Conservation (phyloP, 30 jellyfish, hydroid and myxozoan genomes). For the Aurelia aurita complex sp. Pacific region DNA sequence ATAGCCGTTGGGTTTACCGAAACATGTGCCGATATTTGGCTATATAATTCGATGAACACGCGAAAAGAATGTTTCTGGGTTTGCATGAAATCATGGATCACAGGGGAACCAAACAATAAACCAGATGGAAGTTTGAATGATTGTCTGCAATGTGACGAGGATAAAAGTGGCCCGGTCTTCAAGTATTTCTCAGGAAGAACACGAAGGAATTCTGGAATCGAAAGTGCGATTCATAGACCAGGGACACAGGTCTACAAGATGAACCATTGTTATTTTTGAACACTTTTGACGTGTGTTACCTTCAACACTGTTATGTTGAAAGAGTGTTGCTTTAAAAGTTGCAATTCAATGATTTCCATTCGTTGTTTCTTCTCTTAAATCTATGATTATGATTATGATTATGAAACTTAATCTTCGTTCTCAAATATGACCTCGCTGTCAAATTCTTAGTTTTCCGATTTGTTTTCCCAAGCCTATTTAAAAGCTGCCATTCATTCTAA, state of each 20-base stretch:
- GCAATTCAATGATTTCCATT: too few relatives aligned
- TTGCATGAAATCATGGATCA: conserved; percentile 61
- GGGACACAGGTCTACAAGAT: conserved; percentile 63
- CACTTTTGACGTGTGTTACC: too few relatives aligned
- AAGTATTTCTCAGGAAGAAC: conserved; percentile 78
- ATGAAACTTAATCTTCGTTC: too few relatives aligned
- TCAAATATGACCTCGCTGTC: too few relatives aligned
- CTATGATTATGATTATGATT: too few relatives aligned
- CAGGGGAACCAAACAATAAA: conserved; percentile 66
- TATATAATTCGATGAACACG: conserved; percentile 53
- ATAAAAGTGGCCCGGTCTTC: conserved; percentile 76
- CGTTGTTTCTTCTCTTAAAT: too few relatives aligned
- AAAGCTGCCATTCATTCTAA: too few relatives aligned
- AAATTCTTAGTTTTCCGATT: too few relatives aligned
- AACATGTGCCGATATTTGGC: conserved; percentile 67
- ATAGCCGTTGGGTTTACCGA: conserved; percentile 46
- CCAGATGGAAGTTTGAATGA: conserved; percentile 74
- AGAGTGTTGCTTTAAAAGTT: background rate
- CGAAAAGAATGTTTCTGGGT: conserved; percentile 55
- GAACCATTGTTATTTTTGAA: conserved; percentile 68
- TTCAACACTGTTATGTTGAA: background rate
- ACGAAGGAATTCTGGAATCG: conserved; percentile 73
- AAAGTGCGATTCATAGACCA: conserved; percentile 75
- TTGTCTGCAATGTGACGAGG: conserved; percentile 78
- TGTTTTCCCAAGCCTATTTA: too few relatives aligned